Evolutionary conservation across 2,113 vertebrate species (phyloP).

Genomic region (Arvicanthis niloticus): DNA sequence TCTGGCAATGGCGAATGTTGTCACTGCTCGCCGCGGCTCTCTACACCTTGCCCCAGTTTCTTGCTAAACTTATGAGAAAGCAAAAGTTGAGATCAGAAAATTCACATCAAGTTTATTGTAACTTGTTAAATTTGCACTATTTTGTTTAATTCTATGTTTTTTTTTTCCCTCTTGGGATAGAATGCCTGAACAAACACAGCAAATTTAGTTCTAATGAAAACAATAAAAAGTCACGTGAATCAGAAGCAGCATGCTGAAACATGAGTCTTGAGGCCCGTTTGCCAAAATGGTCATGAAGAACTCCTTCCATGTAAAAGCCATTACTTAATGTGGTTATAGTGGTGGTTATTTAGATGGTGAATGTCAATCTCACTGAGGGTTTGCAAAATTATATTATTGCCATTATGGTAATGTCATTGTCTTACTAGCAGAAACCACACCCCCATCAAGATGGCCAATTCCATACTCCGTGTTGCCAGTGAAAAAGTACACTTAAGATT

Average conservation of each 20-base stretch:
- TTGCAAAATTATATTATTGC: neutral
- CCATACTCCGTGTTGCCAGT: neutral
- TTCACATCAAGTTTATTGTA: neutral
- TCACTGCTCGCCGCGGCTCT: too few species aligned
- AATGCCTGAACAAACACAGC: neutral
- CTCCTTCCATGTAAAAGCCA: neutral
- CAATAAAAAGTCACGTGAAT: neutral
- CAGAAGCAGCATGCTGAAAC: neutral
- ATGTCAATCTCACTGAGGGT: neutral
- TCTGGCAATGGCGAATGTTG: too few species aligned
- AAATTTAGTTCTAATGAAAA: neutral
- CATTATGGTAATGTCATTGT: neutral
- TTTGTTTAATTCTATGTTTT: neutral
- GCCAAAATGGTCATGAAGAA: constrained; percentile 25
- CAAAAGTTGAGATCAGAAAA: neutral
- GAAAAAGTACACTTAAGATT: neutral
- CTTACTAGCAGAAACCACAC: neutral
- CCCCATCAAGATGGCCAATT: neutral
- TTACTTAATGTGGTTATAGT: neutral
- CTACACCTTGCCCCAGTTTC: neutral
- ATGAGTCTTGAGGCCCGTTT: neutral
- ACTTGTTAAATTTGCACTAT: neutral
- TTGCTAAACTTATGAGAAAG: neutral
- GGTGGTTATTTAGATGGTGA: neutral
- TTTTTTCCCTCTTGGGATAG: neutral